Conservation (phyloP, 2,888 invertebrate species). For the Cantharis lateralis region DNA sequence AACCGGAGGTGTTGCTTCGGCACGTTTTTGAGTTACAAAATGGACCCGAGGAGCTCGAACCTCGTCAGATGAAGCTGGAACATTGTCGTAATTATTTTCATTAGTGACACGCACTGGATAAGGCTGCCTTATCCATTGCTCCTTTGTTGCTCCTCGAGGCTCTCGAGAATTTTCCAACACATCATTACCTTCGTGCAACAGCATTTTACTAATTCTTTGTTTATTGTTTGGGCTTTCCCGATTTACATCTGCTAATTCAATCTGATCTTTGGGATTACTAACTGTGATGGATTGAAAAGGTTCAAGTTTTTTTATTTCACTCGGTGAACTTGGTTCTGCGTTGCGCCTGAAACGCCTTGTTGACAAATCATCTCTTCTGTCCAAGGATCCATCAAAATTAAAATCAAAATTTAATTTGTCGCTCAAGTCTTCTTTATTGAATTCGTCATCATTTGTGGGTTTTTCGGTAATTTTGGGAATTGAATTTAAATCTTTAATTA, state of each 20-base stretch:
- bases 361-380: background rate
- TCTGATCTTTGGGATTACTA: background rate
- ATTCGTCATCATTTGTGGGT: background rate
- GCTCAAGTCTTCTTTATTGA: background rate
- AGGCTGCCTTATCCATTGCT: slow-evolving; percentile 67
- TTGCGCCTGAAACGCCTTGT: background rate
- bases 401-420: slow-evolving; percentile 2
- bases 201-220: slow-evolving; percentile 37
- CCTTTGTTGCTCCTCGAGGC: slow-evolving; percentile 61
- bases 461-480: background rate
- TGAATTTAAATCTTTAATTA: background rate
- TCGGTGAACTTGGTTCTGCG: background rate
- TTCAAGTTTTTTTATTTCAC: background rate
- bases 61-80: slow-evolving; percentile 62
- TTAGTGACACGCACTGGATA: slow-evolving; percentile 54
- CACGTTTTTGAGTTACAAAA: slow-evolving; percentile 64
- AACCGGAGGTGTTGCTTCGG: slow-evolving; percentile 47
- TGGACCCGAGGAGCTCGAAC: slow-evolving; percentile 68
- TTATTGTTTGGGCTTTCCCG: background rate
- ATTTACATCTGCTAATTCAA: background rate
- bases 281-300: slow-evolving; percentile 1
- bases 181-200: slow-evolving; percentile 31
- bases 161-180: slow-evolving; percentile 24
- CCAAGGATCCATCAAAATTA: background rate
- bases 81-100: slow-evolving; percentile 56